Conservation (phyloP, 2,113 vertebrate genomes). For the Ageneiosus marmoratus region DNA sequence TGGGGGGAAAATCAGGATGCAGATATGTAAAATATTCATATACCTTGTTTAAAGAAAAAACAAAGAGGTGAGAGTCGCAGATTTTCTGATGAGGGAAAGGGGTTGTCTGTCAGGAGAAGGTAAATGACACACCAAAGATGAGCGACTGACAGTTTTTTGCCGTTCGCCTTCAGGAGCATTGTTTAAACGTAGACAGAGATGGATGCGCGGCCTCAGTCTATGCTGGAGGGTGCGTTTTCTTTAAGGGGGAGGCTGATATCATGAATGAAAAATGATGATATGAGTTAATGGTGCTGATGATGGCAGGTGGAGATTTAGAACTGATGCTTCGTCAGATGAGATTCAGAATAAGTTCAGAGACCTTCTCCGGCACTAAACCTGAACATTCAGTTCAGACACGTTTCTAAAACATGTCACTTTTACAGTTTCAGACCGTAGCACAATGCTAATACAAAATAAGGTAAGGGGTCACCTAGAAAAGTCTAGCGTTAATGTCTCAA, state of each 20-base stretch:
- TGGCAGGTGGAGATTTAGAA: not conserved
- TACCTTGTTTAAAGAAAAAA: conserved; percentile 74
- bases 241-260: not conserved
- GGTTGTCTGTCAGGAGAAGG: conserved; percentile 80
- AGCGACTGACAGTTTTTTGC: conserved; percentile 95
- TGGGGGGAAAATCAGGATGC: conserved; percentile 72
- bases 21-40: conserved; percentile 99
- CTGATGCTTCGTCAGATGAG: not conserved
- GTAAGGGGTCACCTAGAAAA: not conserved
- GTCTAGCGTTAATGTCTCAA: not conserved
- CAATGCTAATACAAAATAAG: not conserved
- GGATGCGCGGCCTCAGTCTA: conserved; percentile 76
- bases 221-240: conserved; percentile 22
- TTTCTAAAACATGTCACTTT: not conserved
- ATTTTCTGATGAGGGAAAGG: conserved; percentile 58
- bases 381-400: not conserved
- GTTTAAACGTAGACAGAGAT: conserved; percentile 88
- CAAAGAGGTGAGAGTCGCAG: conserved; percentile 70
- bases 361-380: not conserved
- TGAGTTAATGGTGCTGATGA: not conserved
- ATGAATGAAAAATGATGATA: not conserved
- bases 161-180: conserved; percentile 87
- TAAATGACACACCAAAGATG: conserved; percentile 99
- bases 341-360: not conserved
- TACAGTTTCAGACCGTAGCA: not conserved